Evolutionary conservation across 2,797 vertebrate species (phyloP), one percentile per base, ranked within the genome.

Genomic region (Micropoecilia bifurca): DNA sequence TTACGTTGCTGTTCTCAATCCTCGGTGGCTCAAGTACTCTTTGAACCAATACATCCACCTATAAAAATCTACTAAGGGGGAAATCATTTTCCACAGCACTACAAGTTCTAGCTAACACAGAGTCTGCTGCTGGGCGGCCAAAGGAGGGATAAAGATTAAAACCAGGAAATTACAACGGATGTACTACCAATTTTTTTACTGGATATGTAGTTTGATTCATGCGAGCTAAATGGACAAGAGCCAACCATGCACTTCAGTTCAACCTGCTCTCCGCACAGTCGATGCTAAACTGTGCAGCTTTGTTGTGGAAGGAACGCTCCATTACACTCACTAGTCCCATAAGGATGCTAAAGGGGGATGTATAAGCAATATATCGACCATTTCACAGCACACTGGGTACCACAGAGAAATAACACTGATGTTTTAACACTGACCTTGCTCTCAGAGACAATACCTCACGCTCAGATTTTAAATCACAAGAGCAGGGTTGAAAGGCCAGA

Each of bases 111-210:
- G 53, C 82, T 77, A 87, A 81, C 77, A 82, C 80, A 83, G 66
- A 82, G 80, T 77, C 81, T 57, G 14, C 63, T 30, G 66, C 89
- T 89, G 79, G 80, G 82, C 91, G 87, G 85, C 84, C 77, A 80
- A 48, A 12, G 45, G 13, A 75, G 55, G 55, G 66, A 47, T 4
- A 69, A 82, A 69, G 79, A 79, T 75, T 85, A 90, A 73, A 91
- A 94, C 93, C 93, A 91, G 92, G 90, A 91, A 71, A 82, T 75
- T 83, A 72, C 79, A 80, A 25, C 53, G 50, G 78, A 82, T 82
- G 90, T 77, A 82, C 87, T 79, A 77, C 81, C 84, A 73, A 39
- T 73, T 79, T 16, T 0, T 69, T 63, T 63, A 28, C 66, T 81
- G 47, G 71, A 43, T 78, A 71, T 80, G 63, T 63, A 57, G 57